These are phyloP conservation scores for Diabrotica virgifera DNA, from an alignment of 1,140 invertebrate species.

Conservation along the genomic window DNA sequence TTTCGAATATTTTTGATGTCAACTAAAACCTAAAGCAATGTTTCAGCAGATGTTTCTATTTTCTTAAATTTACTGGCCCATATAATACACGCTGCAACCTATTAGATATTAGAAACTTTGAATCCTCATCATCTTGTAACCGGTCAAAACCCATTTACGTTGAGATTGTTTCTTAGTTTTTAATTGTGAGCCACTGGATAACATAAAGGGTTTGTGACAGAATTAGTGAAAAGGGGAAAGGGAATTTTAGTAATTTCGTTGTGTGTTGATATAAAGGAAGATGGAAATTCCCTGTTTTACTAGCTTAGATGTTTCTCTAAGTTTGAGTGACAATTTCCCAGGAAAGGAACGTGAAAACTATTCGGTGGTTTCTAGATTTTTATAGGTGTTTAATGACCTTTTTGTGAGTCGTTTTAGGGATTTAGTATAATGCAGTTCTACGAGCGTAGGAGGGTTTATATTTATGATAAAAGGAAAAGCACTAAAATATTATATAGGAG, in stretches of 20 bases:
- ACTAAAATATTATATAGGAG: too few species aligned
- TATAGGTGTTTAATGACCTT: background rate
- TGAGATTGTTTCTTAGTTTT: background rate
- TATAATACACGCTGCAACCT: too few species aligned
- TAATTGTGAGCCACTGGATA: background rate
- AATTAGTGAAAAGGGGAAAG: background rate
- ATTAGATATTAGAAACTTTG: too few species aligned
- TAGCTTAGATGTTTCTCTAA: background rate
- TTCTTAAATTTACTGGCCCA: too few species aligned
- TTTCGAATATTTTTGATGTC: too few species aligned
- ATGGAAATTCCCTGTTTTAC: conserved; percentile 1
- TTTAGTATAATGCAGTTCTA: too few species aligned
- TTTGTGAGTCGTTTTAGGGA: background rate
- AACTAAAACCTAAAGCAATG: too few species aligned
- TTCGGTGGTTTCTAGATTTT: background rate
- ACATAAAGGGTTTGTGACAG: background rate
- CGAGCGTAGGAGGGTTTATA: too few species aligned
- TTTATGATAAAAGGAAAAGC: too few species aligned
- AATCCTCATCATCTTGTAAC: too few species aligned
- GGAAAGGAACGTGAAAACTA: background rate
- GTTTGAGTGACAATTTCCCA: background rate
- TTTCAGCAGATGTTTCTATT: too few species aligned
- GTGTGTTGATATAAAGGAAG: background rate
- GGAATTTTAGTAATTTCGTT: background rate
- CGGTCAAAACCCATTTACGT: too few species aligned